A percentile compares a stretch with the other conserved stretches of the same genome.
phyloP scores from a whole-genome alignment of 1,140 invertebrate species.

The Campoletis sonorensis region DNA sequence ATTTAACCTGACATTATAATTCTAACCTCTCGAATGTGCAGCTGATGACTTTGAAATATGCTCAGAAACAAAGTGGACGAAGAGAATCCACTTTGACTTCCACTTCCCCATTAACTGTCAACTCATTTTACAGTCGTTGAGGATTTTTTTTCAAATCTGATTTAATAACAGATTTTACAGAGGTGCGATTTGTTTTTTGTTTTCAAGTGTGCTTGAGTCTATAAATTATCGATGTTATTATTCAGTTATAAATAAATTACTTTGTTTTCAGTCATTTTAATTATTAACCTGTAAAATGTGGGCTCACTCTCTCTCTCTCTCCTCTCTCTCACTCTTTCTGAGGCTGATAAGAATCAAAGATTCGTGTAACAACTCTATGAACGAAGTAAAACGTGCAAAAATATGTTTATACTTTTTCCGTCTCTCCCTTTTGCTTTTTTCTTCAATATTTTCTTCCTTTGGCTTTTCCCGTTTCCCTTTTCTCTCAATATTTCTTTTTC shows the following conservation, averaged over 20 bases:
- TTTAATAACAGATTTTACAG: background rate
- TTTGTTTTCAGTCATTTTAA: too few species aligned
- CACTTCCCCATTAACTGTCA: too few species aligned
- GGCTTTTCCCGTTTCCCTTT: too few species aligned
- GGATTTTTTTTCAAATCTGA: background rate
- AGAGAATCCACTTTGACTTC: background rate
- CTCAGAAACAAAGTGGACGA: background rate
- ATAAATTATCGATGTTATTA: slow-evolving; percentile 16
- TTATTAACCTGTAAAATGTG: too few species aligned
- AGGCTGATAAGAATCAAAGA: background rate
- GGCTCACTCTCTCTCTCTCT: too few species aligned
- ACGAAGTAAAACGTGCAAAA: slow-evolving; percentile 6
- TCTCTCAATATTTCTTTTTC: too few species aligned
- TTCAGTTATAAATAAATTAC: slow-evolving; percentile 20
- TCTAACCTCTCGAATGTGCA: background rate
- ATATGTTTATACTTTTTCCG: background rate
- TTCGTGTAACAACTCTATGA: slow-evolving; percentile 12
- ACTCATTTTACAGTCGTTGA: background rate
- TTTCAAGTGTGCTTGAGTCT: background rate
- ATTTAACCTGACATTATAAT: slow-evolving; percentile 37
- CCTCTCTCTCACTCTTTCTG: background rate
- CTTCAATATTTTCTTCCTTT: background rate
- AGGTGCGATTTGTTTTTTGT: too few species aligned
- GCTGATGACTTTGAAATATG: background rate
- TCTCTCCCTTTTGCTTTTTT: slow-evolving; percentile 1